These are phyloP conservation scores for Nycticebus coucang DNA, from an alignment of 2,113 vertebrate species.

Conservation along the genomic window DNA sequence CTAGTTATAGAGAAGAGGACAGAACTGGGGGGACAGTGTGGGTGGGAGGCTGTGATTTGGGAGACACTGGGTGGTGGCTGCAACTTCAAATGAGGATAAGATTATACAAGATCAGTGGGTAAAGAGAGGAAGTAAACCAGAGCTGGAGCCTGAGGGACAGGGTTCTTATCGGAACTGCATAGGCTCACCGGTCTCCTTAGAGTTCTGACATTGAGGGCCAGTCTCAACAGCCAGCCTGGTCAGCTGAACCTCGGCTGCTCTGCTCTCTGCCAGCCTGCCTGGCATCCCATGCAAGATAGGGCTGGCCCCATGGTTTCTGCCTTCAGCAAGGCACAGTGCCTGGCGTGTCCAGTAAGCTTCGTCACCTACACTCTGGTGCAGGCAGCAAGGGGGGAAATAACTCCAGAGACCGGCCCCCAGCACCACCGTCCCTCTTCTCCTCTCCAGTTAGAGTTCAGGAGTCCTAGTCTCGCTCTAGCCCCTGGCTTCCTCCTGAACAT, in stretches of 20 bases:
- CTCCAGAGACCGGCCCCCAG: neutral
- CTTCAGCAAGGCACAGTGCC: too few species aligned
- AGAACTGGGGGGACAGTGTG: neutral
- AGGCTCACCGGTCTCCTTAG: neutral
- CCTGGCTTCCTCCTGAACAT: neutral
- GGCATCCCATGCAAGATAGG: neutral
- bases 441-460: neutral
- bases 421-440: fast-evolving
- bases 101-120: too few species aligned
- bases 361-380: neutral
- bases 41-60: neutral
- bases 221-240: neutral
- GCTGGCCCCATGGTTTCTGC: fast-evolving
- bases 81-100: neutral
- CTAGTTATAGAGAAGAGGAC: neutral
- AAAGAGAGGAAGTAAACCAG: neutral
- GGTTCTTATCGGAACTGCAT: neutral
- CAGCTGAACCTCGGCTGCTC: neutral
- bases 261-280: neutral
- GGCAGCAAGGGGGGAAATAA: neutral
- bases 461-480: too few species aligned
- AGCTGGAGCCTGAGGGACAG: neutral
- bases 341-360: neutral
- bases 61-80: neutral
- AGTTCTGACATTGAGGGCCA: neutral